Base-by-base conservation (phyloP, 2,888 invertebrate species). In the Nemotelus nigrinus region DNA sequence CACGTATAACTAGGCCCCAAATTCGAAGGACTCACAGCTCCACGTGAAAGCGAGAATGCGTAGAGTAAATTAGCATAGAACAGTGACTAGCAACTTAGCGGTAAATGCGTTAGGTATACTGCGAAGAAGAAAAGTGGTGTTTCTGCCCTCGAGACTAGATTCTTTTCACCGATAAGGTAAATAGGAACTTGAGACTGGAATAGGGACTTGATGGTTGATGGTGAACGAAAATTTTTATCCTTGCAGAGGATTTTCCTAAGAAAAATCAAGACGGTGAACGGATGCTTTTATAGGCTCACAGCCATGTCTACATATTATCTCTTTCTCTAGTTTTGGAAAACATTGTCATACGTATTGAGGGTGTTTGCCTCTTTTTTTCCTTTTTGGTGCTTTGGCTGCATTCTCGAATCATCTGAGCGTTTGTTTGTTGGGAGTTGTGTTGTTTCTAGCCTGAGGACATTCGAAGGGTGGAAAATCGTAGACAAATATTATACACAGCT, bases 331-430 rank as follows among this genome's bases (percentile, higher is more conserved):
- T 63, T 25, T 25, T 25, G 25, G 60, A 63, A 74, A 74, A 74
- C 74, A 74, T 74, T 74, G 74, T 63, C 74, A 74, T 74, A 60
- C 60, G 74, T 74, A 74, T 60, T 74, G 47, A 8, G 25, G 76
- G 77, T 79, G 77, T 79, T 79, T 77, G 77, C 55, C 60, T 68
- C 77, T 77, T 60, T 70, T 67, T 48, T 60, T 39, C 60, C 25
- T 60, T 60, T 63, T 77, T 25, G 25, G 25, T 25, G 25, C 25
- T 25, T 25, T 25, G 25, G 25, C 25, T 25, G 25, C 25, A 25
- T 25, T 25, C 25, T 25, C 25, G 25, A 25, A 25, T 25, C 25
- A 25, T 25, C 25, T 25, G 25, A 25, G 25, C 25, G 25, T 25
- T 25, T 25, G 25, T 25, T 25, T 25, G 25, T 25, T 25, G 25